phyloP scores from a whole-genome alignment of 2,888 invertebrate species.

The Mythimna ferrago region DNA sequence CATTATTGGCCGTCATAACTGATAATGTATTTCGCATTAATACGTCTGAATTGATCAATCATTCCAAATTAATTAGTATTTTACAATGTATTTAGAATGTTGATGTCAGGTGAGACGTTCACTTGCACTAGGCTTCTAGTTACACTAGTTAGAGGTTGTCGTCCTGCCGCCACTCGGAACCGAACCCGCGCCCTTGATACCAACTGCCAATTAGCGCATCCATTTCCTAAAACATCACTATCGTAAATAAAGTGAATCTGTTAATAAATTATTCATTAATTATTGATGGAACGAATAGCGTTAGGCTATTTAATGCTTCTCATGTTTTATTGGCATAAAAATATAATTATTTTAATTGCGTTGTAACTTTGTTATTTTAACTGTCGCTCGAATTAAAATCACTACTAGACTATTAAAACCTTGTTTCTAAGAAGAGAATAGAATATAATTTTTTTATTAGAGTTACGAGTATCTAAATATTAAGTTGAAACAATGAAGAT shows the following conservation, averaged over 20 bases:
- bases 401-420: neutral
- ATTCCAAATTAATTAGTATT: slow-evolving; percentile 1
- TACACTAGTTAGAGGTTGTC: neutral
- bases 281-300: neutral
- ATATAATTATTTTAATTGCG: neutral
- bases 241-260: slow-evolving; percentile 15
- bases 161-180: slow-evolving; percentile 18
- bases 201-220: slow-evolving; percentile 33
- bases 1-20: neutral
- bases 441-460: too few relatives aligned
- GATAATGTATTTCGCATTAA: neutral
- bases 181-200: slow-evolving; percentile 16
- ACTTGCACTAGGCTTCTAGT: neutral
- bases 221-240: neutral
- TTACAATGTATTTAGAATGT: slow-evolving; percentile 10
- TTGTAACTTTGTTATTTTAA: neutral
- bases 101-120: slow-evolving; percentile 6
- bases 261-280: slow-evolving; percentile 12
- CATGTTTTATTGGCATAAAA: neutral
- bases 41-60: slow-evolving; percentile 6
- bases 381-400: neutral
- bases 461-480: too few relatives aligned
- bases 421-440: neutral
- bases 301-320: neutral
- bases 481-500: too few relatives aligned